Percentiles rank a stretch among this genome's conserved stretches.
Conservation (phyloP, 2,113 vertebrate species). For the Limnothrissa miodon region DNA sequence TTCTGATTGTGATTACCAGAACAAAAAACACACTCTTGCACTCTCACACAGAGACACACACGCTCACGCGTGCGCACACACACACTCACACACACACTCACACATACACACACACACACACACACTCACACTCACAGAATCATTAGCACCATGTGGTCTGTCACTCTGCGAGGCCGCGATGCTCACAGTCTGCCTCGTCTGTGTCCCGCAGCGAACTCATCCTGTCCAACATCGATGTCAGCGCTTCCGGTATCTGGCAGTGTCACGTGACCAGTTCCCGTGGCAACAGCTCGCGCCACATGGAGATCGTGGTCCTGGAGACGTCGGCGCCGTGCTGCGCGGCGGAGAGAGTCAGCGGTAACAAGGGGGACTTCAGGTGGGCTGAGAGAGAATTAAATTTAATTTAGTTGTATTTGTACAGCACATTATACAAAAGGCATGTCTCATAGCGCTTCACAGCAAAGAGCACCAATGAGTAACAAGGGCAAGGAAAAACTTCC, state of each 20-base stretch:
- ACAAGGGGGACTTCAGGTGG: conserved; percentile 91
- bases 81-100: conserved; percentile 18
- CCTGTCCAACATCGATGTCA: conserved; percentile 81
- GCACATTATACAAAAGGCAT: too few relatives aligned
- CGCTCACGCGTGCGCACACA: not conserved
- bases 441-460: too few relatives aligned
- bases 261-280: conserved; percentile 85
- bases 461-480: too few relatives aligned
- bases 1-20: not conserved
- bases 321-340: conserved; percentile 82
- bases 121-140: conserved; percentile 6
- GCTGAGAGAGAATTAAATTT: not conserved
- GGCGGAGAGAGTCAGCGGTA: conserved; percentile 82
- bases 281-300: conserved; percentile 79
- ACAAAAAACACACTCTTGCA: not conserved
- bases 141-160: conserved; percentile 3
- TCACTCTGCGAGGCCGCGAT: not conserved
- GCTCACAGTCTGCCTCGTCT: conserved; percentile 5
- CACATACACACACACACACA: not conserved
- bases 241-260: conserved; percentile 81
- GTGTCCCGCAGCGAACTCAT: conserved; percentile 77
- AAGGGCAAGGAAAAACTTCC: too few relatives aligned
- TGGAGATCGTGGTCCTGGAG: conserved; percentile 88
- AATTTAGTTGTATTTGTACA: too few relatives aligned
- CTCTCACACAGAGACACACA: not conserved